These are phyloP conservation scores for Prorops nasuta DNA, from an alignment of 1,140 invertebrate genomes.

Conservation along the genomic window DNA sequence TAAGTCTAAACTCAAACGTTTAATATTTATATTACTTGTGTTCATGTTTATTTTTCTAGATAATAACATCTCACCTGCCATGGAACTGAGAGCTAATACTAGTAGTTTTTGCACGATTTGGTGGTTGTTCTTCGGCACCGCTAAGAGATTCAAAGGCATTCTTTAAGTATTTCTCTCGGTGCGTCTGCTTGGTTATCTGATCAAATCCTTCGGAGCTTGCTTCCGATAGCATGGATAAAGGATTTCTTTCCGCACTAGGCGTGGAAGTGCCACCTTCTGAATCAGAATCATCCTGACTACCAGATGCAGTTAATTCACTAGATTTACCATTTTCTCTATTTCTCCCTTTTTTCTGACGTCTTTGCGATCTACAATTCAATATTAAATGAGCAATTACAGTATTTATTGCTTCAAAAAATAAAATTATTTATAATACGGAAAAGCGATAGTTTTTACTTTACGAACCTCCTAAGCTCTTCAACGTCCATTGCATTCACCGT, in stretches of 20 bases:
- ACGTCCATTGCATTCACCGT: conserved; percentile 85
- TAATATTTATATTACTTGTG: too few relatives aligned
- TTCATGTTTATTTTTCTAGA: too few relatives aligned
- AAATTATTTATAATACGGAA: conserved; percentile 7
- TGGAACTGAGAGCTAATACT: conserved; percentile 53
- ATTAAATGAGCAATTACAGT: conserved; percentile 1
- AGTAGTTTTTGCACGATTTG: conserved; percentile 42
- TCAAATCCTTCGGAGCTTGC: conserved; percentile 76
- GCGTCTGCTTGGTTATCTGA: conserved; percentile 59
- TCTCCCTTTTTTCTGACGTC: conserved; percentile 66
- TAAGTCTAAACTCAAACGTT: conserved; percentile 36
- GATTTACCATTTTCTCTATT: conserved; percentile 51
- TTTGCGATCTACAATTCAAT: conserved; percentile 68
- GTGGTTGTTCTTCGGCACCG: conserved; percentile 60
- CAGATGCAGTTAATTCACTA: conserved; percentile 62
- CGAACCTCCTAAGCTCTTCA: conserved; percentile 68
- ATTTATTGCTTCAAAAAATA: neutral
- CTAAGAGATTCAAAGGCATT: conserved; percentile 76
- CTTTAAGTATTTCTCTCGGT: conserved; percentile 73
- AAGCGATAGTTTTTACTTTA: conserved; percentile 1
- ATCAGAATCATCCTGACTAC: conserved; percentile 65
- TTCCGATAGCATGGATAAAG: conserved; percentile 62
- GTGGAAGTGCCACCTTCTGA: conserved; percentile 67
- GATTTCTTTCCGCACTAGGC: conserved; percentile 57
- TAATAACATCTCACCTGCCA: conserved; percentile 48